These are phyloP conservation scores for Symphodus melops DNA, from an alignment of 2,113 vertebrate genomes.

Conservation along the genomic window DNA sequence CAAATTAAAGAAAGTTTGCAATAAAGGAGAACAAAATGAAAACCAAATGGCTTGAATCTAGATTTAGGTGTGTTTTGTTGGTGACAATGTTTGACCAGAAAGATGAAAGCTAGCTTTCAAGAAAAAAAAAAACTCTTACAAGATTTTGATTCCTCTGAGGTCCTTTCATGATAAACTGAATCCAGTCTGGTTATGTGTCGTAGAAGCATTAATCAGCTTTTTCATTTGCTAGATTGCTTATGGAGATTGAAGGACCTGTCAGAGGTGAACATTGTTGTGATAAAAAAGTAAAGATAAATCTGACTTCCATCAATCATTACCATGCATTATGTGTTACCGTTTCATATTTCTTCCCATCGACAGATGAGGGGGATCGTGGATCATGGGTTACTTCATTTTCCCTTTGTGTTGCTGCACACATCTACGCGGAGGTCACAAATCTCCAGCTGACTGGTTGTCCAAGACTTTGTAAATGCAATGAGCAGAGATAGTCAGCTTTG, in stretches of 20 bases:
- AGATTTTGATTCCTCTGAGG: conserved; percentile 10
- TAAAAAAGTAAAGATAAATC: conserved; percentile 52
- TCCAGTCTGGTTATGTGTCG: conserved; percentile 10
- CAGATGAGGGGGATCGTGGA: conserved; percentile 15
- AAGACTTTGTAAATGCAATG: conserved; percentile 39
- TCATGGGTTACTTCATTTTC: not conserved
- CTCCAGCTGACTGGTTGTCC: conserved; percentile 11
- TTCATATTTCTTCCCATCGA: conserved; percentile 23
- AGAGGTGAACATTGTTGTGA: conserved; percentile 35
- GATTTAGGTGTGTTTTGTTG: too few relatives aligned
- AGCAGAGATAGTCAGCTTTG: conserved; percentile 24
- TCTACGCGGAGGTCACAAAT: not conserved
- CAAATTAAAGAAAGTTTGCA: too few relatives aligned
- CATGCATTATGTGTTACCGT: not conserved
- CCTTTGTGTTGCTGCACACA: not conserved
- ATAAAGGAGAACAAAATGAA: too few relatives aligned
- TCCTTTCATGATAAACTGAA: conserved; percentile 25
- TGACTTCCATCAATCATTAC: conserved; percentile 49
- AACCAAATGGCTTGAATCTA: too few relatives aligned
- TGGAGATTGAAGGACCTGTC: conserved; percentile 41
- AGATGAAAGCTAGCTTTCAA: not conserved
- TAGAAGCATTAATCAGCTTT: conserved; percentile 37
- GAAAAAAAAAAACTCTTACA: not conserved
- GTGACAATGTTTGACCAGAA: not conserved
- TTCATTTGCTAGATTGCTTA: conserved; percentile 55